Conservation (phyloP, 1,140 invertebrate species). For the Brachionus koreanus region DNA sequence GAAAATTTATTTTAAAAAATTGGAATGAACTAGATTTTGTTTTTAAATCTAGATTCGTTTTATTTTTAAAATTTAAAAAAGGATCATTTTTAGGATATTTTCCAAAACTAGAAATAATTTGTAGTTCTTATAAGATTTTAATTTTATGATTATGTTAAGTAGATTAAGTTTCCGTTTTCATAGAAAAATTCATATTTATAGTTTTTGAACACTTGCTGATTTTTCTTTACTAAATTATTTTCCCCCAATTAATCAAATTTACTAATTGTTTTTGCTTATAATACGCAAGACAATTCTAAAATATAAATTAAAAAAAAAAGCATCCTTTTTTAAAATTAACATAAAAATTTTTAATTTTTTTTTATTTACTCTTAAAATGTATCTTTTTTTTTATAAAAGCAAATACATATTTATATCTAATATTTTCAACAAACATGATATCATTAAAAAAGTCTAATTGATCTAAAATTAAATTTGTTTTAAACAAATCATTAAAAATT, state of each 20-base stretch:
- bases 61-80: not conserved
- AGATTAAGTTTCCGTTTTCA: not conserved
- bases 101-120: not conserved
- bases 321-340: too few relatives aligned
- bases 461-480: too few relatives aligned
- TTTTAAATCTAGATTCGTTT: not conserved
- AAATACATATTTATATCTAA: too few relatives aligned
- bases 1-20: not conserved
- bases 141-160: not conserved
- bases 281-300: too few relatives aligned
- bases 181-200: not conserved
- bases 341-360: too few relatives aligned
- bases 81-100: not conserved
- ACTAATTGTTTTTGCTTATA: too few relatives aligned
- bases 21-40: not conserved
- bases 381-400: too few relatives aligned
- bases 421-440: too few relatives aligned
- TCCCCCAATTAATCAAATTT: not conserved
- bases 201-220: not conserved
- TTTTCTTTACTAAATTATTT: not conserved
- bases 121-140: not conserved
- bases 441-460: too few relatives aligned
- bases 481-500: too few relatives aligned
- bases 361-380: too few relatives aligned
- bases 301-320: too few relatives aligned